phyloP scores from a whole-genome alignment of 2,113 vertebrate species.

The Lophius piscatorius region DNA sequence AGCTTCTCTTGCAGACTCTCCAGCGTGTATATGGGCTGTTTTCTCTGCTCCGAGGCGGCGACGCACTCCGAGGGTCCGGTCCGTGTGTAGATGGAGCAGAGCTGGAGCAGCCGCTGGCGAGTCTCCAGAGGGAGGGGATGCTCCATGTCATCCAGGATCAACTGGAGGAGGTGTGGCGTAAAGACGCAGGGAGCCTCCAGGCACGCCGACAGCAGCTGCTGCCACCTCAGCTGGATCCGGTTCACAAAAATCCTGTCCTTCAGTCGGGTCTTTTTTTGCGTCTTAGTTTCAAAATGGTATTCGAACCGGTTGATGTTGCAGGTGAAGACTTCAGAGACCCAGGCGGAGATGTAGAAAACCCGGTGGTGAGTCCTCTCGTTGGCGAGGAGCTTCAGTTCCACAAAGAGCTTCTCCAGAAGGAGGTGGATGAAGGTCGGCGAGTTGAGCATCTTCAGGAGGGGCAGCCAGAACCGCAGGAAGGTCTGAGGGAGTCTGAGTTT shows the following conservation, averaged over 20 bases:
- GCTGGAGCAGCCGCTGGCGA: conserved; percentile 84
- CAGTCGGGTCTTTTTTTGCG: conserved; percentile 73
- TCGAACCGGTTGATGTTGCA: conserved; percentile 80
- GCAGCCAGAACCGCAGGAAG: conserved; percentile 92
- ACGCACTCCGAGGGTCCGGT: conserved; percentile 34
- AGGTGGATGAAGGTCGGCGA: conserved; percentile 83
- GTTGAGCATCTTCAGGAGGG: conserved; percentile 86
- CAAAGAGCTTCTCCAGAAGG: conserved; percentile 89
- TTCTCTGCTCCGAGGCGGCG: conserved; percentile 35
- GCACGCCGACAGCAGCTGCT: conserved; percentile 85
- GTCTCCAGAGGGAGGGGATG: conserved; percentile 83
- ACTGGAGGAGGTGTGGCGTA: conserved; percentile 86
- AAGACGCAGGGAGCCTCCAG: conserved; percentile 88
- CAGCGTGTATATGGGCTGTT: conserved; percentile 87
- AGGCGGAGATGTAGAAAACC: conserved; percentile 85
- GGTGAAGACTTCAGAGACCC: conserved; percentile 88
- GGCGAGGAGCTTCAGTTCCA: conserved; percentile 80
- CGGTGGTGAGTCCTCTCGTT: conserved; percentile 72
- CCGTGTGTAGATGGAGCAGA: conserved; percentile 92
- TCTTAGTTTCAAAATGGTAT: conserved; percentile 67
- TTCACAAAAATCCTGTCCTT: conserved; percentile 83
- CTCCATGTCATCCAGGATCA: conserved; percentile 90
- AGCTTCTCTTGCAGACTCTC: conserved; percentile 85
- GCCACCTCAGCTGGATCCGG: conserved; percentile 85
- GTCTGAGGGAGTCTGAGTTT: conserved; percentile 76